phyloP scores from a whole-genome alignment of 1,140 invertebrate genomes.

The Papilio aristodemus region DNA sequence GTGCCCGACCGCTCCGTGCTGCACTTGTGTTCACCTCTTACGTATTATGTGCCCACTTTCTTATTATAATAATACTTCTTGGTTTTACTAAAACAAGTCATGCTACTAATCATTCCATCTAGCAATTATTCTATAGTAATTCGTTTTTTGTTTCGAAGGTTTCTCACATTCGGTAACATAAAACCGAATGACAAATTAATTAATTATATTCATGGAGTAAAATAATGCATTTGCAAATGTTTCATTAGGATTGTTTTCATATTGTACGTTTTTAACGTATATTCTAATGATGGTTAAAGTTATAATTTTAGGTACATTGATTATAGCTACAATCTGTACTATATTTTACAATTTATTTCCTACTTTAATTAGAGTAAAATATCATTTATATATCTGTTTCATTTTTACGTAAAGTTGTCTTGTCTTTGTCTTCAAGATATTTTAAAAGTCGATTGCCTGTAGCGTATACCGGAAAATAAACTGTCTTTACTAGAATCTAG shows the following conservation, averaged over 20 bases:
- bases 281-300: no score
- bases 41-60: constrained; percentile 12
- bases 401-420: neutral
- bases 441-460: constrained; percentile 5
- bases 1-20: constrained; percentile 34
- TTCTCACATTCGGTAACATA: no score
- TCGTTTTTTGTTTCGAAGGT: no score
- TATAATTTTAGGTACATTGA: no score
- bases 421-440: neutral
- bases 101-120: no score
- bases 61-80: constrained; percentile 5
- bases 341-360: neutral
- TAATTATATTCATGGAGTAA: no score
- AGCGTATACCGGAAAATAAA: neutral
- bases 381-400: neutral
- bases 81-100: neutral
- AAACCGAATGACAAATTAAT: no score
- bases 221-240: no score
- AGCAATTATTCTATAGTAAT: no score
- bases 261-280: no score
- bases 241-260: no score
- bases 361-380: neutral
- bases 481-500: constrained; percentile 53
- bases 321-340: no score
- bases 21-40: constrained; percentile 46